A percentile compares a stretch with the other conserved stretches of the same genome.
Conservation (phyloP, 2,888 invertebrate genomes). For the Adelognathus sp. region DNA sequence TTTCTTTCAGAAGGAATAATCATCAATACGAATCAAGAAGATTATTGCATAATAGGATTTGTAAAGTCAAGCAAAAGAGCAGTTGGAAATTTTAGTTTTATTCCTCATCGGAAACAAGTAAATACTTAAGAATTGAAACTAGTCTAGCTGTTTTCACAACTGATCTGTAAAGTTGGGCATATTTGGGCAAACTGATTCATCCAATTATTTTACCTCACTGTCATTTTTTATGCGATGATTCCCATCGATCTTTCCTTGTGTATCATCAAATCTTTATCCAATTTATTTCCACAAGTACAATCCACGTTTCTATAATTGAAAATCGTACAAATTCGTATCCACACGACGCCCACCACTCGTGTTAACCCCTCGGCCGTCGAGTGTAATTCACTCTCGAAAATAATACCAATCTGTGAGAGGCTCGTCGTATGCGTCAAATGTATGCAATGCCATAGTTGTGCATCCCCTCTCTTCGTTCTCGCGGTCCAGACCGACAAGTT, state of each 20-base stretch:
- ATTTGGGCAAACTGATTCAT: no score
- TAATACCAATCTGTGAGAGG: conserved; percentile 25
- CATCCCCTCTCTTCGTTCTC: conserved; percentile 6
- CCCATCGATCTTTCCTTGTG: background rate
- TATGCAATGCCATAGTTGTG: background rate
- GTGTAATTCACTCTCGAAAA: conserved; percentile 31
- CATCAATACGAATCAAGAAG: no score
- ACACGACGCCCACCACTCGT: conserved; percentile 47
- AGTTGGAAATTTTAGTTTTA: no score
- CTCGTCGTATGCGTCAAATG: conserved; percentile 20
- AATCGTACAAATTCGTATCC: conserved; percentile 44
- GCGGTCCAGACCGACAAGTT: conserved; percentile 4
- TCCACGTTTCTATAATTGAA: conserved; percentile 48
- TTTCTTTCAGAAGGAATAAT: no score
- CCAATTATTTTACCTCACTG: no score
- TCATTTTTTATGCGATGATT: no score
- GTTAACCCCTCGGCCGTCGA: conserved; percentile 26
- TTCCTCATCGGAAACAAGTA: no score
- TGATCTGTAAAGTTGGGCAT: no score
- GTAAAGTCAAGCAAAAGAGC: no score
- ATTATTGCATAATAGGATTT: no score
- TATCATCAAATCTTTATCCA: background rate
- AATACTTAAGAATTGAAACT: no score
- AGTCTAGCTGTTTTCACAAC: no score
- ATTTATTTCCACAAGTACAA: conserved; percentile 28